Evolutionary conservation across 2,797 vertebrate genomes (phyloP).

Genomic region (Hydrophis major): DNA sequence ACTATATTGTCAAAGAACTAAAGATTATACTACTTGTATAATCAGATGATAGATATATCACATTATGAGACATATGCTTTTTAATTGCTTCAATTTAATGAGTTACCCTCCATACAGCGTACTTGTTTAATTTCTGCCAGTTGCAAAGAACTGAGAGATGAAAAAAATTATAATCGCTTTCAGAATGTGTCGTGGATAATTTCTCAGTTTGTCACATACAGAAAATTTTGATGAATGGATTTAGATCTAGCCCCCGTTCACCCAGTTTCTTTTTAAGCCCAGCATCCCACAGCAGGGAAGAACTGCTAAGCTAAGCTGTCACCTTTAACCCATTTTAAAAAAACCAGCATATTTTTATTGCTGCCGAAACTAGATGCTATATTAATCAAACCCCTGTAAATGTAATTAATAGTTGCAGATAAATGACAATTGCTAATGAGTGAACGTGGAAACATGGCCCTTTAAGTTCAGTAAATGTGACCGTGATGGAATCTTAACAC

Average conservation of each 20-base stretch:
- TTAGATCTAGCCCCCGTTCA: neutral
- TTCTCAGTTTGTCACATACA: neutral
- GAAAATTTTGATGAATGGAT: neutral
- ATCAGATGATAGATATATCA: neutral
- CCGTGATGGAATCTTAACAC: neutral
- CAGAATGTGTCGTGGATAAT: neutral
- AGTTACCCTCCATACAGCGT: neutral
- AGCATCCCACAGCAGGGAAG: neutral
- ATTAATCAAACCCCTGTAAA: neutral
- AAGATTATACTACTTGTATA: neutral
- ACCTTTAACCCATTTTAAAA: neutral
- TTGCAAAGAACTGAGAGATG: neutral
- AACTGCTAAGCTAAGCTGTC: neutral
- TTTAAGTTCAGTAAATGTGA: neutral
- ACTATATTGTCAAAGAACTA: neutral
- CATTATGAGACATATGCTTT: neutral
- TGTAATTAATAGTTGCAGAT: neutral
- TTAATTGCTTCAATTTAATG: neutral
- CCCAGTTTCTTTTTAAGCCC: neutral
- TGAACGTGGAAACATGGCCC: neutral
- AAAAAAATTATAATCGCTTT: neutral
- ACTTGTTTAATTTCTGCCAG: neutral
- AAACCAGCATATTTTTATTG: neutral
- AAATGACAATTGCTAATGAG: neutral
- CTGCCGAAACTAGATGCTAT: neutral